Evolutionary conservation across 2,113 vertebrate genomes (phyloP), one percentile per base, ranked within the genome.

Genomic region (Corythornis cristatus): DNA sequence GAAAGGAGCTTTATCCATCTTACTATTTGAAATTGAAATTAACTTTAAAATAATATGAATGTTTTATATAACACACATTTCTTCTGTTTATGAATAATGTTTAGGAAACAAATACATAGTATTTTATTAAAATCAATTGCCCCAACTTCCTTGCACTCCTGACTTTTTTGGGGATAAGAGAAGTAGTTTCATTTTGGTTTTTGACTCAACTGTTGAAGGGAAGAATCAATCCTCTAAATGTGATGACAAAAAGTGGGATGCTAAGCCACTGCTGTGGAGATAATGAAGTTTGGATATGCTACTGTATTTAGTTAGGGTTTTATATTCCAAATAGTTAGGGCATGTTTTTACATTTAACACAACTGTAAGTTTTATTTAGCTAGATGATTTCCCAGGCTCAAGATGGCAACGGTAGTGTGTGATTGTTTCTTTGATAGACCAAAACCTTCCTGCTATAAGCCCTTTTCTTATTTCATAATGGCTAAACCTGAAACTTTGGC

Each of bases 71-170:
- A 37, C 6, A 33, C 0, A 0, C 0, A 7, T n/a, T 81, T 81
- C 71, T 68, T 22, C 22, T 50, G 7, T 58, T 66, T 65, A 19
- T 56, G 15, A 15, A 8, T 75, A 62, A 9, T 28, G 7, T 56
- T 95, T 79, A 64, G 37, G 40, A 61, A 91, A 40, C 1, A 58
- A 43, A 40, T 28, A 26, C 4, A 23, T 9, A 40, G 3, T 3
- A 35, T 61, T 79, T 65, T 23, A n/a, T 48, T 57, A 57, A 72
- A 79, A 48, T 28, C 40, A 9, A 22, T 61, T 86, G 18, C 70
- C 11, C 20, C 5, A 1, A 25, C 5, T 62, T 46, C n/a, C 20
- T 10, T 43, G 6, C 2, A 6, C 2, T 1, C 2, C 25, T 54
- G 7, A 19, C 42, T 28, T 45, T 66, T 35, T n/a, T 6, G 1